A percentile compares a stretch with the other conserved stretches of the same genome.
These are phyloP conservation scores for Parazoanthus darwini DNA, from an alignment of 92 coral and sea anemone species.

Conservation along the genomic window DNA sequence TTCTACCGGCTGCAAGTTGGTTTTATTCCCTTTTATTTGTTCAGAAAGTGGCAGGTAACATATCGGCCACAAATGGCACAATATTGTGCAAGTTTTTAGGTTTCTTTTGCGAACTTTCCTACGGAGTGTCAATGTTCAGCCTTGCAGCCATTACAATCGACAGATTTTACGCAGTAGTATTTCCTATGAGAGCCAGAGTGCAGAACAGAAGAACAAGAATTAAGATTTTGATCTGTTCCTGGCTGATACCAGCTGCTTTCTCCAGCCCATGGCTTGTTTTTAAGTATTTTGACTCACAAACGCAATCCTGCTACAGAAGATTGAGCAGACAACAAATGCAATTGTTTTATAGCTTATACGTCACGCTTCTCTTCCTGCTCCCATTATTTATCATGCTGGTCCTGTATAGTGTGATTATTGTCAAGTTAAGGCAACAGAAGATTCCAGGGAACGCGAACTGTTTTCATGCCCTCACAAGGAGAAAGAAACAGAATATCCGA, in stretches of 20 bases:
- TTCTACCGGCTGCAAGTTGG: not conserved
- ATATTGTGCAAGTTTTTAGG: not conserved
- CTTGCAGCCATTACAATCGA: not conserved
- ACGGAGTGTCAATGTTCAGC: not conserved
- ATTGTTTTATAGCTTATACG: not conserved
- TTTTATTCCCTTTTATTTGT: not conserved
- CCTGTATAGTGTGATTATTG: not conserved
- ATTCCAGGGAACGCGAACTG: not conserved
- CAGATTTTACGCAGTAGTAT: not conserved
- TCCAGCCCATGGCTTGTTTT: not conserved
- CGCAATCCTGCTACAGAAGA: not conserved
- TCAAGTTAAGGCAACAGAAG: not conserved
- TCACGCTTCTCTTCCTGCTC: not conserved
- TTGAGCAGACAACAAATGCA: not conserved
- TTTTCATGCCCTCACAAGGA: not conserved
- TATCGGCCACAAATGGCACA: not conserved
- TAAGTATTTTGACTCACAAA: not conserved
- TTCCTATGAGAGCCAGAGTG: not conserved
- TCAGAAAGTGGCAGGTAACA: not conserved
- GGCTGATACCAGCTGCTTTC: not conserved
- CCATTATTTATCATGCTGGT: not conserved
- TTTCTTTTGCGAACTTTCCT: not conserved
- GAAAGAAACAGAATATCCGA: not conserved
- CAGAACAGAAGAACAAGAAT: not conserved
- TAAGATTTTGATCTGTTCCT: not conserved